These are phyloP conservation scores for Alouatta palliata DNA, from an alignment of 2,113 vertebrate species.

Conservation along the genomic window DNA sequence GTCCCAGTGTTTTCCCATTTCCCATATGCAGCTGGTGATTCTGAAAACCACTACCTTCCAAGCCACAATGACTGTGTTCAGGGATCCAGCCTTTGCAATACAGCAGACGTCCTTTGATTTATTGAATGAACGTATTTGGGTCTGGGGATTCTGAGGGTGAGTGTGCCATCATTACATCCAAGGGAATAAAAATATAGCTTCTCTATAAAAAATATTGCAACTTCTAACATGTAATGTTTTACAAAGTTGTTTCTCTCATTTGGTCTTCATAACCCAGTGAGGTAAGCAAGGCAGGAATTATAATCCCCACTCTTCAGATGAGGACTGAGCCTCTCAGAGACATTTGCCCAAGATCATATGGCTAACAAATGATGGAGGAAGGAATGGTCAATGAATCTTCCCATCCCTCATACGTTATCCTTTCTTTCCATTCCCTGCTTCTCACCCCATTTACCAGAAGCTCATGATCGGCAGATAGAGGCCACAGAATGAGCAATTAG, in stretches of 20 bases:
- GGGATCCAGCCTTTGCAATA: neutral
- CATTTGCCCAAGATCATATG: neutral
- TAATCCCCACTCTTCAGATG: neutral
- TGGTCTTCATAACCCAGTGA: neutral
- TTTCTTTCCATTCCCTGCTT: neutral
- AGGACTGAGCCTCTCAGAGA: neutral
- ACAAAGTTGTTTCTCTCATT: conserved; percentile 23
- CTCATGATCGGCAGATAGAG: neutral
- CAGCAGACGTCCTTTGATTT: neutral
- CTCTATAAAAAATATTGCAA: neutral
- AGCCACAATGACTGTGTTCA: too few relatives aligned
- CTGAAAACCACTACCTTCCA: neutral
- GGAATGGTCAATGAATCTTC: neutral
- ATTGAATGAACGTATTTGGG: neutral
- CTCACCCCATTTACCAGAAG: neutral
- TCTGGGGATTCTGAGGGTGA: neutral
- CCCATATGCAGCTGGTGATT: neutral
- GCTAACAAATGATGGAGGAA: neutral
- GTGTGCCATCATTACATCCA: neutral
- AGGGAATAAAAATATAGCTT: neutral
- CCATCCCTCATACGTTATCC: neutral
- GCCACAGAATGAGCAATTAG: neutral
- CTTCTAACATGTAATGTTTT: neutral
- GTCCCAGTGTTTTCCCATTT: neutral
- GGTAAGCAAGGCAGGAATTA: neutral